These are phyloP conservation scores for Xanthorhoe designata DNA, from an alignment of 2,888 invertebrate species.

Conservation along the genomic window DNA sequence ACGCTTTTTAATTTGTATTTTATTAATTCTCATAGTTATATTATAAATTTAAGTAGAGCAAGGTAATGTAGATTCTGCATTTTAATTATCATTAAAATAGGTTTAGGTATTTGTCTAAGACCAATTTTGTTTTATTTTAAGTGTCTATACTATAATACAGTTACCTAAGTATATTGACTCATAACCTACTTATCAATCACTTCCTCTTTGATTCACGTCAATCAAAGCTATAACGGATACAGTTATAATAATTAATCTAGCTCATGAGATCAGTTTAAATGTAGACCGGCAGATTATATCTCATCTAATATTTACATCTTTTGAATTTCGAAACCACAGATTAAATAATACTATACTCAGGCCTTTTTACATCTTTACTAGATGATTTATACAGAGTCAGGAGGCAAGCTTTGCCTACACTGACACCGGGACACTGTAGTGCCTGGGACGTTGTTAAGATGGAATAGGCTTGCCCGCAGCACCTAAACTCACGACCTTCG, in stretches of 20 bases:
- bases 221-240: conserved; percentile 5
- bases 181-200: neutral
- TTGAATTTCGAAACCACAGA: too few relatives aligned
- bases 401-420: too few relatives aligned
- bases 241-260: neutral
- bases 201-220: conserved; percentile 8
- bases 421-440: too few relatives aligned
- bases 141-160: neutral
- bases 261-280: neutral
- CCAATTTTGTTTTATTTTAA: neutral
- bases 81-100: neutral
- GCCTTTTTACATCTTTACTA: too few relatives aligned
- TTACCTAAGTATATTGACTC: neutral
- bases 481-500: too few relatives aligned
- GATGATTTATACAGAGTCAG: too few relatives aligned
- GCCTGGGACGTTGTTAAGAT: too few relatives aligned
- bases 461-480: too few relatives aligned
- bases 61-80: neutral
- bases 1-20: too few relatives aligned
- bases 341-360: too few relatives aligned
- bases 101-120: neutral
- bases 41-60: neutral
- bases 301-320: neutral
- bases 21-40: too few relatives aligned
- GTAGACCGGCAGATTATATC: neutral